Evolutionary conservation across 2,888 invertebrate species (phyloP).

Genomic region (Drosophila trichaetosa): DNA sequence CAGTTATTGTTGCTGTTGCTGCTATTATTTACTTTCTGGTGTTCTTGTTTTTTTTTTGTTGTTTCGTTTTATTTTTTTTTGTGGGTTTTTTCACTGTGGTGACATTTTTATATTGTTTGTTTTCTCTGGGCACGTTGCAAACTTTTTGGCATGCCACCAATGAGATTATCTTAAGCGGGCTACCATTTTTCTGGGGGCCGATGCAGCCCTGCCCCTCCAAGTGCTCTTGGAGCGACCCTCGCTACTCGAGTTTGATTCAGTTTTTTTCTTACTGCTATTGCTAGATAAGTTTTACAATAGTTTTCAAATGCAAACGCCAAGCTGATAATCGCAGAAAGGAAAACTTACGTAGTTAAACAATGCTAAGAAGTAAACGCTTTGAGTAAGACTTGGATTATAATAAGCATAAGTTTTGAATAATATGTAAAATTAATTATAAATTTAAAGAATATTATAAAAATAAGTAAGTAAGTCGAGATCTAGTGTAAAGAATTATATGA

Average conservation of each 20-base stretch:
- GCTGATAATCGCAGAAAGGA: conserved; percentile 8
- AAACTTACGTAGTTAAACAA: not conserved
- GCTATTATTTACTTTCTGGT: conserved; percentile 44
- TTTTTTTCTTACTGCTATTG: conserved; percentile 21
- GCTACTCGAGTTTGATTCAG: conserved; percentile 25
- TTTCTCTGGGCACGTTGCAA: conserved; percentile 40
- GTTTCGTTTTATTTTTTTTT: conserved; percentile 26
- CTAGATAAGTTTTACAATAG: conserved; percentile 60
- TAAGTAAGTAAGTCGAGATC: not conserved
- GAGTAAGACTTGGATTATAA: not conserved
- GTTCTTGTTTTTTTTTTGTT: conserved; percentile 2
- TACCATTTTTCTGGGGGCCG: conserved; percentile 56
- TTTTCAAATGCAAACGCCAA: conserved; percentile 48
- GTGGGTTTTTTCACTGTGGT: conserved; percentile 54
- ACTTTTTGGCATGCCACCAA: conserved; percentile 78
- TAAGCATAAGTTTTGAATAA: not conserved
- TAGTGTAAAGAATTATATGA: not conserved
- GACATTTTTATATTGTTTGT: conserved; percentile 74
- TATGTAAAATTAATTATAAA: too few relatives aligned
- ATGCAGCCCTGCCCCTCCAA: not conserved
- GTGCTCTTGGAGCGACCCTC: not conserved
- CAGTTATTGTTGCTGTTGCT: conserved; percentile 19
- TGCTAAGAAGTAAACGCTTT: not conserved
- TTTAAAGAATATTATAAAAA: not conserved
- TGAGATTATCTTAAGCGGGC: conserved; percentile 80